phyloP scores from a whole-genome alignment of 2,888 invertebrate genomes.

The Venusia cambrica region DNA sequence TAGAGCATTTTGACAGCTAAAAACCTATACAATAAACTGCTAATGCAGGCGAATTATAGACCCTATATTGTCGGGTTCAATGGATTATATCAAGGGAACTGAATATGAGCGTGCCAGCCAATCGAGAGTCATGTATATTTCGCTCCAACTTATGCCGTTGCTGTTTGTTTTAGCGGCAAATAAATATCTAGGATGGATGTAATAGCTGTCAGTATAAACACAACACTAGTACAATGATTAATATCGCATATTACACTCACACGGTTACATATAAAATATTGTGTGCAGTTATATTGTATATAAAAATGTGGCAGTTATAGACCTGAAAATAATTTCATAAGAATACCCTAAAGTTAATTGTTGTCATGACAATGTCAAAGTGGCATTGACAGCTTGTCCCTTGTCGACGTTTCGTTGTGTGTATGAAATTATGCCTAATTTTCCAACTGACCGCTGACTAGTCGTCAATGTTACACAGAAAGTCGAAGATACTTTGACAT shows the following conservation, averaged over 20 bases:
- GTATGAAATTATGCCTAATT: constrained; percentile 6
- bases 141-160: too few species aligned
- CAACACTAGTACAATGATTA: neutral
- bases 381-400: constrained; percentile 6
- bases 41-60: too few species aligned
- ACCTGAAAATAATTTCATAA: constrained; percentile 21
- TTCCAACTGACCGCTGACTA: constrained; percentile 7
- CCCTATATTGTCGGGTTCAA: too few species aligned
- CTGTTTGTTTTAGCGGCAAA: too few species aligned
- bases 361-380: constrained; percentile 24
- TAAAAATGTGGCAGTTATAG: constrained; percentile 28
- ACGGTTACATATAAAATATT: constrained; percentile 13
- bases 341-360: constrained; percentile 15
- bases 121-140: too few species aligned
- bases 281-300: constrained; percentile 27
- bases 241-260: constrained; percentile 8
- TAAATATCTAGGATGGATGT: too few species aligned
- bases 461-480: constrained; percentile 17
- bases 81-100: too few species aligned
- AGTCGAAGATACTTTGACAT: constrained; percentile 17
- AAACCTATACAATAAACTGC: too few species aligned
- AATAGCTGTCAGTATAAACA: too few species aligned
- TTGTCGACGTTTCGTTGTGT: constrained; percentile 14
- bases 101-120: too few species aligned
- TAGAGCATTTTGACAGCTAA: too few species aligned